Evolutionary conservation across 2,888 invertebrate species (phyloP).

Genomic region (Idaea aversata): DNA sequence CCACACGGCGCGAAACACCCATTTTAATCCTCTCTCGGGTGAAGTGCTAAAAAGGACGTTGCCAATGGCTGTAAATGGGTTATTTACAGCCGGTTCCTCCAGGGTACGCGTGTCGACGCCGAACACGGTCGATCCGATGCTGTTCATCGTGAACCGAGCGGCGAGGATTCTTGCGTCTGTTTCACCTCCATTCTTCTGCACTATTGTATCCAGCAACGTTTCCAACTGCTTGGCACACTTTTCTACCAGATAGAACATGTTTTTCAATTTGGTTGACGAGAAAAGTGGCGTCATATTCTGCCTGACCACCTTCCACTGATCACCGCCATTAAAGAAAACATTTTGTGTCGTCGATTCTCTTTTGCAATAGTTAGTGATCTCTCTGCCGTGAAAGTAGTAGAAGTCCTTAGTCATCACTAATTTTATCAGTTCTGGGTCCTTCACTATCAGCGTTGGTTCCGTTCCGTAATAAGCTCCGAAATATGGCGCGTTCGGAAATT

Average conservation of each 20-base stretch:
- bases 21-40: conserved; percentile 32
- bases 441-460: conserved; percentile 47
- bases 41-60: conserved; percentile 37
- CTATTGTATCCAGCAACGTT: conserved; percentile 34
- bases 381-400: conserved; percentile 50
- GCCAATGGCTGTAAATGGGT: conserved; percentile 41
- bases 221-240: conserved; percentile 39
- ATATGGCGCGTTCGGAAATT: conserved; percentile 42
- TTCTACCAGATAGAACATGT: conserved; percentile 53
- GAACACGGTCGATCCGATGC: conserved; percentile 39
- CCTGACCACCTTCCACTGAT: conserved; percentile 52
- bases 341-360: conserved; percentile 41
- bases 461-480: conserved; percentile 56
- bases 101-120: conserved; percentile 33
- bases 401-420: conserved; percentile 47
- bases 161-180: conserved; percentile 34
- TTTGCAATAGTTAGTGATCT: conserved; percentile 37
- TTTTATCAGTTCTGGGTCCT: conserved; percentile 49
- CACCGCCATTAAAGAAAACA: conserved; percentile 48
- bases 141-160: conserved; percentile 50
- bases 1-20: conserved; percentile 40
- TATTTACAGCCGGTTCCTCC: conserved; percentile 17
- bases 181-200: conserved; percentile 11
- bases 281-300: conserved; percentile 56
- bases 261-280: conserved; percentile 54